Conservation (phyloP, 1,140 invertebrate species). For the Holcopasites calliopsidis region DNA sequence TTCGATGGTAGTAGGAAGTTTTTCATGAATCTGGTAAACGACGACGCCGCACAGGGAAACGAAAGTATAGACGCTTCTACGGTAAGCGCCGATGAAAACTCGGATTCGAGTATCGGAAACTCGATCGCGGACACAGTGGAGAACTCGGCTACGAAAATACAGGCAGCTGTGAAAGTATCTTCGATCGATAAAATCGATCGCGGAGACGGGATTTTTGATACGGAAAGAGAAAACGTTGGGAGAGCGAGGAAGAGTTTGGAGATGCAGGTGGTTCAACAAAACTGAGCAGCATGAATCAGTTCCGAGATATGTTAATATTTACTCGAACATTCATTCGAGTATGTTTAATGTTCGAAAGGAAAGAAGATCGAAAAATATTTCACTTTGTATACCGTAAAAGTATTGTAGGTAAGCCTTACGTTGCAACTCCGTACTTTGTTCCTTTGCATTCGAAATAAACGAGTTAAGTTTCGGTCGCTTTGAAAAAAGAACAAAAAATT, state of each 20-base stretch:
- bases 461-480: neutral
- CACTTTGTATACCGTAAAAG: neutral
- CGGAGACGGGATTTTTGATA: too few relatives aligned
- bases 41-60: neutral
- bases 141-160: neutral
- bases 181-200: too few relatives aligned
- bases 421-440: neutral
- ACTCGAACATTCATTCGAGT: too few relatives aligned
- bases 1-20: neutral
- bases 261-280: conserved; percentile 53
- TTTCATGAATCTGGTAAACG: conserved; percentile 3
- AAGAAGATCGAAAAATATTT: neutral
- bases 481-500: neutral
- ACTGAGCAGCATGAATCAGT: neutral
- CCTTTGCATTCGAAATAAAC: conserved; percentile 44
- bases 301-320: neutral
- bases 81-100: neutral
- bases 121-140: neutral
- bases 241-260: conserved; percentile 54
- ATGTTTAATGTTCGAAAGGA: neutral
- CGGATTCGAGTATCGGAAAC: neutral
- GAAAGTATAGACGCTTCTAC: neutral
- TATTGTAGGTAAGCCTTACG: conserved; percentile 29
- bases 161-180: neutral
- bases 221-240: neutral